Percentiles rank a stretch among this genome's conserved stretches.
Conservation (phyloP, 2,888 invertebrate genomes). For the Leucania comma region DNA sequence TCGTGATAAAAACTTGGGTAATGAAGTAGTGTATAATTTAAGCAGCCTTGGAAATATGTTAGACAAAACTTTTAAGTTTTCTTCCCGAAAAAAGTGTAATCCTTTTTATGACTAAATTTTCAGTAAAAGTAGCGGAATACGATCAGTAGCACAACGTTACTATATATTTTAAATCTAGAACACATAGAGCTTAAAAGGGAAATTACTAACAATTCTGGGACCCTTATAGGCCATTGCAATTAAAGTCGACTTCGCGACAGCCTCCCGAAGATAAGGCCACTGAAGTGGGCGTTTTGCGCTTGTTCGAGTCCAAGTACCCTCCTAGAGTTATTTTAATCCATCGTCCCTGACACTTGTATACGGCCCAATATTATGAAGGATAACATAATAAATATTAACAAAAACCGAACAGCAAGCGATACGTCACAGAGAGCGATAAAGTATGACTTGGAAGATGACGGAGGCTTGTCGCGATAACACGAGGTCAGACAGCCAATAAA, state of each 20-base stretch:
- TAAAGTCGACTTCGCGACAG: constrained; percentile 23
- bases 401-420: constrained; percentile 32
- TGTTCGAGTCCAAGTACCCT: constrained; percentile 23
- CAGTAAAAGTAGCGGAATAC: not conserved
- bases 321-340: constrained; percentile 21
- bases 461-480: constrained; percentile 86
- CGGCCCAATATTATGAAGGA: constrained; percentile 38
- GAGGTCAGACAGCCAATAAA: constrained; percentile 84
- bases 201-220: not conserved
- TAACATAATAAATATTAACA: constrained; percentile 55
- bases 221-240: not conserved
- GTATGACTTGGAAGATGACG: constrained; percentile 79
- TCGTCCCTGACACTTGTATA: constrained; percentile 6
- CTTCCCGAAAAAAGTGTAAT: constrained; percentile 16
- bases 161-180: not conserved
- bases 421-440: constrained; percentile 75
- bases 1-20: constrained; percentile 46
- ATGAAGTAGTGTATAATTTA: constrained; percentile 51
- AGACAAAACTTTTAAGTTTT: constrained; percentile 15
- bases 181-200: not conserved
- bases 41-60: constrained; percentile 11
- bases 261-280: constrained; percentile 20
- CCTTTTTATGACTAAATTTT: constrained; percentile 19
- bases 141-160: not conserved
- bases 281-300: constrained; percentile 17